These are phyloP conservation scores for Cherax quadricarinatus DNA, from an alignment of 1,140 invertebrate species.

Conservation along the genomic window DNA sequence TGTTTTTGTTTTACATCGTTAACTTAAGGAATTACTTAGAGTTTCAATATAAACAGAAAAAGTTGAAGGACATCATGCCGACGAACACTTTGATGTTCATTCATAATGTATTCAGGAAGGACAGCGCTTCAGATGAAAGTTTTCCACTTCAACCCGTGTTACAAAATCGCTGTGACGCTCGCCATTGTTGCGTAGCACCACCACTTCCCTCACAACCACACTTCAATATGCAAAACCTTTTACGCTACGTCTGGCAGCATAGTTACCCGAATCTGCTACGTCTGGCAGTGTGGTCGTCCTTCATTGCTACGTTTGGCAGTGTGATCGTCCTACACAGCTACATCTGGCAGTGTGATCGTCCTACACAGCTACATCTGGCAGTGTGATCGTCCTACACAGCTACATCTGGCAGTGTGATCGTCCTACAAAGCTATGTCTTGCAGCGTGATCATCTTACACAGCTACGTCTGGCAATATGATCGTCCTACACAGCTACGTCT, in stretches of 20 bases:
- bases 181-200: not conserved
- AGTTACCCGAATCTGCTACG: too few species aligned
- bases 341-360: too few species aligned
- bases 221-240: conserved; percentile 1
- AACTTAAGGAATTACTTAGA: too few species aligned
- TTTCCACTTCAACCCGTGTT: conserved; percentile 38
- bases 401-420: too few species aligned
- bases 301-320: too few species aligned
- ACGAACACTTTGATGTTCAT: conserved; percentile 7
- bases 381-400: too few species aligned
- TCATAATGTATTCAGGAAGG: conserved; percentile 58
- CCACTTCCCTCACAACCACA: not conserved
- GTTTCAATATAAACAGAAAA: not conserved
- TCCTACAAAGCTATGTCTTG: not conserved
- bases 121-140: conserved; percentile 62
- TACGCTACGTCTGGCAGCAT: not conserved
- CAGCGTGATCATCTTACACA: not conserved
- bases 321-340: too few species aligned
- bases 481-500: too few species aligned
- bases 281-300: too few species aligned
- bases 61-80: not conserved
- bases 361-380: too few species aligned
- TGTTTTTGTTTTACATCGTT: too few species aligned
- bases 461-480: too few species aligned
- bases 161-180: conserved; percentile 41